A percentile compares a stretch with the other conserved stretches of the same genome.
Evolutionary conservation across 2,888 invertebrate species (phyloP).

Genomic region (Scaptodrosophila latifasciaeformis): DNA sequence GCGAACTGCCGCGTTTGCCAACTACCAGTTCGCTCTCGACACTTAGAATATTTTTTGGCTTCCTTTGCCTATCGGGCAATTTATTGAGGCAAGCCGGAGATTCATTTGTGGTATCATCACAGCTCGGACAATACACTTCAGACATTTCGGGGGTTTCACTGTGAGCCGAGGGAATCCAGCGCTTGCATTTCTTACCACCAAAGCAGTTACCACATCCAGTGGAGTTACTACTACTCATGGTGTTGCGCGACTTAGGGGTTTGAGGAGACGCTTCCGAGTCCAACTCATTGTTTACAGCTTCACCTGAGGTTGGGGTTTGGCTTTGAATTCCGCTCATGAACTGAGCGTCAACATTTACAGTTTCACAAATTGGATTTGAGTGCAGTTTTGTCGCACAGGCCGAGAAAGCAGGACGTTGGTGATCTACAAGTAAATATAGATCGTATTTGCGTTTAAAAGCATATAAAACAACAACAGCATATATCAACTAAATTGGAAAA

Average conservation of each 20-base stretch:
- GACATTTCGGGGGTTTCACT: constrained; percentile 76
- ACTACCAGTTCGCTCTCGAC: constrained; percentile 74
- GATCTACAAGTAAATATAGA: constrained; percentile 76
- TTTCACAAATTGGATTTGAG: constrained; percentile 66
- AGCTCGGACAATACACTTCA: constrained; percentile 78
- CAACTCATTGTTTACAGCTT: too few relatives aligned
- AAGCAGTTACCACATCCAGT: constrained; percentile 75
- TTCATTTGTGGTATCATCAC: constrained; percentile 71
- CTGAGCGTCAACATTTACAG: constrained; percentile 33
- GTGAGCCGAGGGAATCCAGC: constrained; percentile 59
- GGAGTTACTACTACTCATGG: too few relatives aligned
- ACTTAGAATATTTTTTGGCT: constrained; percentile 70
- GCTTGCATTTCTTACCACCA: constrained; percentile 70
- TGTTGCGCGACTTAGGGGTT: too few relatives aligned
- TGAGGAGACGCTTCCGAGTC: too few relatives aligned
- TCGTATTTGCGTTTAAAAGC: constrained; percentile 62
- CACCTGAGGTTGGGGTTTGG: constrained; percentile 20
- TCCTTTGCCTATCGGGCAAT: constrained; percentile 71
- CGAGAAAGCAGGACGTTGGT: constrained; percentile 76
- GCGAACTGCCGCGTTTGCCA: constrained; percentile 52
- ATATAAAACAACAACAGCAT: constrained; percentile 40
- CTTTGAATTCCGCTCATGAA: constrained; percentile 20
- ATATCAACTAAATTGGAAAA: too few relatives aligned
- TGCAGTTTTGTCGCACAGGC: constrained; percentile 74
- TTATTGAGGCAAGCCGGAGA: constrained; percentile 77